Evolutionary conservation across 2,888 invertebrate species (phyloP), one percentile per base, ranked within the genome.

Genomic region (Erpobdella octoculata): DNA sequence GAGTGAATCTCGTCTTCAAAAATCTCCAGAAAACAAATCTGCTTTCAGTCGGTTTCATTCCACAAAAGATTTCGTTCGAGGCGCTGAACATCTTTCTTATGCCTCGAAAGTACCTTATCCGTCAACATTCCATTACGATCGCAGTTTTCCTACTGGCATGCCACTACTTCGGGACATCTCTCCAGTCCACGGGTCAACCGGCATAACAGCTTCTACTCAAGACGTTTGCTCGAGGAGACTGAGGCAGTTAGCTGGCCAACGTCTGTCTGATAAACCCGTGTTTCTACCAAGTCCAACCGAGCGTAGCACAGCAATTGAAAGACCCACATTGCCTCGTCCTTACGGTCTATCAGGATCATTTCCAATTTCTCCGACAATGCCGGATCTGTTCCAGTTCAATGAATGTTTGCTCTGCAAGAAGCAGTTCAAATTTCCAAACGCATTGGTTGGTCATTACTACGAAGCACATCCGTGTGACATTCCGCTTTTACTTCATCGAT

Each of bases 151-250:
- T 2, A 53, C 53, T 53, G n/a, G 21, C 21, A 28, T 53, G 21
- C 53, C 53, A n/a, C 8, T n/a, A 25, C 53, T 53, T 53, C 21
- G 53, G 53, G 53, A 53, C 53, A 53, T 53, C 9, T 53, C 53
- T 53, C 53, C 53, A 18, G 53, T 53, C 8, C n/a, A 21, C 1
- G n/a, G n/a, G n/a, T n/a, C n/a, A n/a, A n/a, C n/a, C n/a, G n/a
- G n/a, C n/a, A n/a, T n/a, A n/a, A n/a, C n/a, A n/a, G 28, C 53
- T 53, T 28, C 53, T 25, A 53, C 21, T 25, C 67, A 67, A 67
- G 67, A 67, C 41, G 67, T 67, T 37, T 67, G 67, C 46, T 67
- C 67, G 12, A 67, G 67, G 31, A 67, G 67, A 67, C 41, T 67
- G 46, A 67, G 37, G 41, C 41, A 46, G 28, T 37, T 67, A 31